A percentile compares a stretch with the other conserved stretches of the same genome.
Evolutionary conservation across 1,140 invertebrate genomes (phyloP).

Genomic region (Campoletis sonorensis): DNA sequence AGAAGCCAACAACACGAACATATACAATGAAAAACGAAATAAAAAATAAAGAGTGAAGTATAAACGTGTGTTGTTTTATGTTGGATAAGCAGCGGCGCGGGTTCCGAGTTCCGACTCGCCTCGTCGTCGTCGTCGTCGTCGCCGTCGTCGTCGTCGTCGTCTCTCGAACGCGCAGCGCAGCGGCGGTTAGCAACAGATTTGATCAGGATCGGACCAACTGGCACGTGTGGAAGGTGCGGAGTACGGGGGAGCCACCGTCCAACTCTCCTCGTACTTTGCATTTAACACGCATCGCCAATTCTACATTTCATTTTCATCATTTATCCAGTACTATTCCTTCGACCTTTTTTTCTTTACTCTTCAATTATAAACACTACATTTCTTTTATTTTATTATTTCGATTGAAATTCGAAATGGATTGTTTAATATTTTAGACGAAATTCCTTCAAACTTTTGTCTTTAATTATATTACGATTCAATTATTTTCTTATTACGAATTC

Average conservation of each 20-base stretch:
- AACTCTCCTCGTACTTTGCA: constrained; percentile 5
- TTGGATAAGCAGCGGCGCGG: constrained; percentile 22
- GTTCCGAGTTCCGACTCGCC: constrained; percentile 14
- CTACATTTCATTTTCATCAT: neutral
- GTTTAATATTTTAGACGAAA: too few species aligned
- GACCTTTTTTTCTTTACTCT: too few species aligned
- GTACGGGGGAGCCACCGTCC: constrained; percentile 47
- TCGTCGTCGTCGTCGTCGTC: constrained; percentile 38
- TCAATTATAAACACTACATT: too few species aligned
- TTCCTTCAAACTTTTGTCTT: too few species aligned
- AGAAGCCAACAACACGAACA: neutral
- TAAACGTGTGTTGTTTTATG: neutral
- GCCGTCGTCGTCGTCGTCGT: constrained; percentile 59
- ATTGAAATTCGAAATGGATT: neutral
- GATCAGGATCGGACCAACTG: constrained; percentile 62
- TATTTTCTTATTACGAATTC: too few species aligned
- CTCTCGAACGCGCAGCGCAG: constrained; percentile 43
- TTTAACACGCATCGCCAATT: neutral
- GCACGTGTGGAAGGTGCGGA: constrained; percentile 51
- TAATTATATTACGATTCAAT: too few species aligned
- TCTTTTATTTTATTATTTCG: neutral
- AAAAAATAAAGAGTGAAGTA: too few species aligned
- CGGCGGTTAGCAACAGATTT: constrained; percentile 73
- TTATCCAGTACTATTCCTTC: neutral
- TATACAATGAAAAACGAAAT: neutral